Base-by-base conservation (phyloP, 2,888 invertebrate species). In the Hoplodrina ambigua region DNA sequence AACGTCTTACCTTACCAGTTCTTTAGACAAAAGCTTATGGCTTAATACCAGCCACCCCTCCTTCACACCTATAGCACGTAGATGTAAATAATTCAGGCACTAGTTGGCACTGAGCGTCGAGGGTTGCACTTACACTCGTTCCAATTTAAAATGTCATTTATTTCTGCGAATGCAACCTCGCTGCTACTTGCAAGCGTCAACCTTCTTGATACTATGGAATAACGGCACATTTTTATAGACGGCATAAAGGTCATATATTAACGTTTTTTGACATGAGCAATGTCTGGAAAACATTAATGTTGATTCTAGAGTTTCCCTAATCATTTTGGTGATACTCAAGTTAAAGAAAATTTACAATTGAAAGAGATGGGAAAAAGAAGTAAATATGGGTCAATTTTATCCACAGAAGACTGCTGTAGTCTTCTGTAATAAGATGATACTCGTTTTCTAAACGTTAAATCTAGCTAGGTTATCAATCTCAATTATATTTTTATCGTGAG, bases 61-160 rank as follows among this genome's bases (percentile, higher is more conserved):
- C 68, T 71, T 74, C 72, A 65, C 70, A 72, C 62, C 58, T 70
- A 75, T 60, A 76, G 53, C 72, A 72, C 70, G 75, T 69, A 77
- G 60, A 66, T 80, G 79, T 86, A 80, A 83, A 86, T 86, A 82
- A 85, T 86, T 81, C 86, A 86, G 74, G 72, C 73, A 74, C 80
- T 76, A 84, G 79, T 81, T 86, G 78, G 74, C 75, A 78, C 72
- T 74, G 81, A 82, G 83, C 78, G 72, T 65, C 76, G 77, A 73
- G 81, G 75, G 78, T 77, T 78, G 84, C 88, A 85, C 86, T 87
- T 86, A 87, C 86, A 78, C 87, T 86, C 87, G 85, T 87, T 87
- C 88, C 89, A 90, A 91, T 91, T 91, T 91, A 89, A 91, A 91
- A 90, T 91, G 87, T 90, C 88, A 91, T 91, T 91, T 91, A 91